Conservation (phyloP, 2,888 invertebrate genomes). For the Blastobasis lacticolella region DNA sequence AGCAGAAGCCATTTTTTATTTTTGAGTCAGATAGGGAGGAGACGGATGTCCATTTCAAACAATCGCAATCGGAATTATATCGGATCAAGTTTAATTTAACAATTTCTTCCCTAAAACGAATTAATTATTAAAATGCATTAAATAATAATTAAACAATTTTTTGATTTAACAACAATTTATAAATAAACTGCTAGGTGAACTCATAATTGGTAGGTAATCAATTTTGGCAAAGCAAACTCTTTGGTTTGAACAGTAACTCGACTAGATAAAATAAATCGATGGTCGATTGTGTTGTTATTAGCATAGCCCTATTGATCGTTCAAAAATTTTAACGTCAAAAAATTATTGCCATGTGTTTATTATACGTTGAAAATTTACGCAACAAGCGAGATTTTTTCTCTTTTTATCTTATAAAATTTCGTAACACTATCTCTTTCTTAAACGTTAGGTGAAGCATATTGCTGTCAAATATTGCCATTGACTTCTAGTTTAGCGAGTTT, state of each 20-base stretch:
- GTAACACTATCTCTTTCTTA: no score
- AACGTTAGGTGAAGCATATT: no score
- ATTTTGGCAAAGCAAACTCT: no score
- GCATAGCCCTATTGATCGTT: neutral
- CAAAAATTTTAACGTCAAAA: neutral
- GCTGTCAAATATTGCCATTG: no score
- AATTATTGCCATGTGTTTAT: neutral
- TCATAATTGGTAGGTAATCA: neutral
- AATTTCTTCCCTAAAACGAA: neutral
- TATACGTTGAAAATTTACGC: neutral
- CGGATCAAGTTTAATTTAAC: neutral
- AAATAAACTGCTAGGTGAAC: neutral
- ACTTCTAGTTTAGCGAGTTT: no score
- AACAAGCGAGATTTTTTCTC: no score
- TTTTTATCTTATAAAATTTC: no score
- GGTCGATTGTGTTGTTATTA: neutral
- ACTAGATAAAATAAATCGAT: neutral
- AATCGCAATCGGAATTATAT: neutral
- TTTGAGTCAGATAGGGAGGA: neutral
- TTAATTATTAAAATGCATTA: neutral
- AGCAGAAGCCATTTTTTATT: slow-evolving; percentile 58
- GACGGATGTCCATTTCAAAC: neutral
- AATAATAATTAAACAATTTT: neutral
- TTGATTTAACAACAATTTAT: neutral
- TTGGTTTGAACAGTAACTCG: no score